These are phyloP conservation scores for Gordius sp. DNA, from an alignment of 2,888 invertebrate species.

Conservation along the genomic window DNA sequence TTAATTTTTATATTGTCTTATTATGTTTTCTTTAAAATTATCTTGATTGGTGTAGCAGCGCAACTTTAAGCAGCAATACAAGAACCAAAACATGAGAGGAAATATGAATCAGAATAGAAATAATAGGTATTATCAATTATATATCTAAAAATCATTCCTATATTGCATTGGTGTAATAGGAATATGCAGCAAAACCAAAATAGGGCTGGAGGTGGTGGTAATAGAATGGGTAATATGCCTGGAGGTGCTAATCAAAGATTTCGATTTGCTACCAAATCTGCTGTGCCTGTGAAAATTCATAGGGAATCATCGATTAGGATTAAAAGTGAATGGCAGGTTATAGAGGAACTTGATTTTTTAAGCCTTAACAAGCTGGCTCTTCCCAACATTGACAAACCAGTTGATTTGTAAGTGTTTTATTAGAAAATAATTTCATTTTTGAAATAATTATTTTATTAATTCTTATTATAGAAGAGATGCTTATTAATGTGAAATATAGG, in stretches of 20 bases:
- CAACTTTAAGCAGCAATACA: not conserved
- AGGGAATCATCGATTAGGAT: conserved; percentile 87
- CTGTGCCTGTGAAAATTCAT: conserved; percentile 37
- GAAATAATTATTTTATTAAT: no score
- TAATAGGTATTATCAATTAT: no score
- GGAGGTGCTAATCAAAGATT: not conserved
- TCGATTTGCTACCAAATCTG: not conserved
- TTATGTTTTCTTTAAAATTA: not conserved
- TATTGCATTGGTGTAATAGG: no score
- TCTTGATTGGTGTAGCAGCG: not conserved
- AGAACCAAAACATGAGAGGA: not conserved
- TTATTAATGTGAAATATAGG: no score
- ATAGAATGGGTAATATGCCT: not conserved
- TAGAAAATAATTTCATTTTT: no score
- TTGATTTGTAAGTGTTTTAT: conserved; percentile 39
- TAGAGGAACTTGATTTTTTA: conserved; percentile 86
- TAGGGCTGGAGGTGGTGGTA: no score
- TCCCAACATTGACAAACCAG: conserved; percentile 55
- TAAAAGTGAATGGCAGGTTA: conserved; percentile 73
- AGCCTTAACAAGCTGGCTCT: conserved; percentile 57
- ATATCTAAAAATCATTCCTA: no score
- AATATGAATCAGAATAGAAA: not conserved
- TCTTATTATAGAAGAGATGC: no score
- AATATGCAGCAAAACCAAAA: no score
- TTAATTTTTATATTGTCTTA: not conserved